Evolutionary conservation across 2,888 invertebrate genomes (phyloP).

Genomic region (Lycophotia porphyrea): DNA sequence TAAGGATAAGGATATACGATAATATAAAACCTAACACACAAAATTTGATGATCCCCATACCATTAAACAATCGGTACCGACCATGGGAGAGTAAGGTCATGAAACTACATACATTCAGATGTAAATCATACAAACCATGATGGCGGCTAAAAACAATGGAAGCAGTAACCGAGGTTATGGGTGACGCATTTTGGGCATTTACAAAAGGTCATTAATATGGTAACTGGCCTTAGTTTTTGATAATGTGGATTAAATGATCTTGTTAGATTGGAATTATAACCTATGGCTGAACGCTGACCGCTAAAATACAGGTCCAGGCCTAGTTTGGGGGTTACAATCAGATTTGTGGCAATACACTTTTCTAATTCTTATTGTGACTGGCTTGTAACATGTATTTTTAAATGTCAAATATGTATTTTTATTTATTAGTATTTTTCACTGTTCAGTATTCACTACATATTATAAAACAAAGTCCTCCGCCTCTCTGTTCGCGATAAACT

Average conservation of each 20-base stretch:
- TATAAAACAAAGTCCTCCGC: no score
- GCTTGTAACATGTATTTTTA: no score
- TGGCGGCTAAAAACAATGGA: conserved; percentile 53
- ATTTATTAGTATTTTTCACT: no score
- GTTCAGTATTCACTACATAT: no score
- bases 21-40: background rate
- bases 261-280: no score
- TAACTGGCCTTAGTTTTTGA: conserved; percentile 37
- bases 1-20: background rate
- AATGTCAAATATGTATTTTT: no score
- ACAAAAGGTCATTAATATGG: conserved; percentile 63
- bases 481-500: no score
- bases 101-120: conserved; percentile 55
- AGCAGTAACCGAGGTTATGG: conserved; percentile 48
- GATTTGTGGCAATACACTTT: no score
- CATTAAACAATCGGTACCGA: conserved; percentile 39
- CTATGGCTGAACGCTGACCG: no score
- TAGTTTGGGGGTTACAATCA: no score
- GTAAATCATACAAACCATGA: conserved; percentile 55
- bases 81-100: conserved; percentile 66
- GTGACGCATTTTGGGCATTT: conserved; percentile 59
- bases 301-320: no score
- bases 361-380: no score
- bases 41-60: conserved; percentile 40
- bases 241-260: conserved; percentile 25